Percentiles rank a stretch among this genome's conserved stretches.
phyloP scores from a whole-genome alignment of 2,113 vertebrate genomes.

The Nothobranchius kuhntae region DNA sequence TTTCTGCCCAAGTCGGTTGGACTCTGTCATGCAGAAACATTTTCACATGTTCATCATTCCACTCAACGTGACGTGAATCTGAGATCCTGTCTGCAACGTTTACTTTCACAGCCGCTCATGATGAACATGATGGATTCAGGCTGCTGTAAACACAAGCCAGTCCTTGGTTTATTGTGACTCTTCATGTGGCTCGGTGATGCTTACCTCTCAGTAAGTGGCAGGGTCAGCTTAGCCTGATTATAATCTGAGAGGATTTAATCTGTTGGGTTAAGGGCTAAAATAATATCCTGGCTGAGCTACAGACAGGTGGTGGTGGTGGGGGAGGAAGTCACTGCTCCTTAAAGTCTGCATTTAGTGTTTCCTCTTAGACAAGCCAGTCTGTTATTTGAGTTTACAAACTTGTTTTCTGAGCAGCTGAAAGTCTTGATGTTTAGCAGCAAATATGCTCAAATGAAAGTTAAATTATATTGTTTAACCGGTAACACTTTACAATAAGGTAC shows the following conservation, averaged over 20 bases:
- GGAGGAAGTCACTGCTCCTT: not conserved
- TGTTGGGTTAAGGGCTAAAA: slow-evolving; percentile 39
- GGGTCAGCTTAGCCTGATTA: slow-evolving; percentile 36
- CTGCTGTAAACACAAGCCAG: not conserved
- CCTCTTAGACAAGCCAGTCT: not conserved
- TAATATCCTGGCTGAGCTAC: slow-evolving; percentile 36
- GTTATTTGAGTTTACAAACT: slow-evolving; percentile 7
- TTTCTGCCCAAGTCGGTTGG: too few species aligned
- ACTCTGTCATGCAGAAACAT: not conserved
- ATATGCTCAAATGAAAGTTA: slow-evolving; percentile 10
- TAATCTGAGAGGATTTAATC: slow-evolving; percentile 70
- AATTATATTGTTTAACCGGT: not conserved
- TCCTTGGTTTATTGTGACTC: slow-evolving; percentile 24
- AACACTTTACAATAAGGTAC: too few species aligned
- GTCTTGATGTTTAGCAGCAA: slow-evolving; percentile 6
- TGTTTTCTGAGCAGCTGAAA: slow-evolving; percentile 21
- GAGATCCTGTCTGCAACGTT: not conserved
- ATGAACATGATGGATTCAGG: not conserved
- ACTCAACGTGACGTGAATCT: too few species aligned
- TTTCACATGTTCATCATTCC: too few species aligned
- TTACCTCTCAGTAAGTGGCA: slow-evolving; percentile 25
- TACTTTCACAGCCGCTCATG: not conserved
- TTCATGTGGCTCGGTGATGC: slow-evolving; percentile 31
- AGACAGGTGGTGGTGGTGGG: slow-evolving; percentile 37
- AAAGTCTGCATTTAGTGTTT: slow-evolving; percentile 27